Conservation (phyloP, 2,797 vertebrate genomes). For the Pipistrellus nathusii region DNA sequence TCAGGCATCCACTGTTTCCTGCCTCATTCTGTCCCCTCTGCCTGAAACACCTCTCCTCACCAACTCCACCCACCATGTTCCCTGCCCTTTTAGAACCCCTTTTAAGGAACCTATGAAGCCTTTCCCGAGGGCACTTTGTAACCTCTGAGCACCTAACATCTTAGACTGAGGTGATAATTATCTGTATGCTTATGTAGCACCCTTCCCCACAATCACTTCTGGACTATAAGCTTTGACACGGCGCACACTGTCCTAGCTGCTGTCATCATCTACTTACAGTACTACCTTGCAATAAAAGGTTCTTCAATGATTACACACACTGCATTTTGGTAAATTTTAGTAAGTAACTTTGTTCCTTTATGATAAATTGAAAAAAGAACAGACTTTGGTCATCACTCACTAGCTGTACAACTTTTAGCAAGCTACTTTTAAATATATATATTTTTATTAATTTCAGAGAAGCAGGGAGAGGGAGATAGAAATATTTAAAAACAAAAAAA, state of each 20-base stretch:
- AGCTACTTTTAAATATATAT: neutral
- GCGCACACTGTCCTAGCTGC: neutral
- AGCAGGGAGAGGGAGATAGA: too few species aligned
- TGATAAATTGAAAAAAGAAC: neutral
- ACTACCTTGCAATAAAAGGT: neutral
- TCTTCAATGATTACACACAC: neutral
- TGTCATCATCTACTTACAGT: neutral
- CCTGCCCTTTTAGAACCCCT: neutral
- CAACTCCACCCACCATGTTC: neutral
- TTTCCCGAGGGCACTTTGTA: neutral
- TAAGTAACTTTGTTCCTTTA: neutral
- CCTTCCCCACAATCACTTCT: neutral
- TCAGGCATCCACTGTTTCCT: neutral
- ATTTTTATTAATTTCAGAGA: too few species aligned
- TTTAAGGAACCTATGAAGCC: neutral
- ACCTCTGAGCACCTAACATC: neutral
- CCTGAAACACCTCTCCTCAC: neutral
- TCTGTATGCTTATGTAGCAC: neutral
- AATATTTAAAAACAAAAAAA: too few species aligned
- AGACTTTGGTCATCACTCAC: neutral
- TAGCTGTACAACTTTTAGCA: neutral
- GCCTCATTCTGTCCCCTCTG: neutral
- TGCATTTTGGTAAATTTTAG: constrained; percentile 27
- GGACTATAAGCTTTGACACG: neutral
- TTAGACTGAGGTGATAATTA: neutral